Evolutionary conservation across 2,113 vertebrate genomes (phyloP), one percentile per base, ranked within the genome.

Genomic region (Fulmarus glacialis): DNA sequence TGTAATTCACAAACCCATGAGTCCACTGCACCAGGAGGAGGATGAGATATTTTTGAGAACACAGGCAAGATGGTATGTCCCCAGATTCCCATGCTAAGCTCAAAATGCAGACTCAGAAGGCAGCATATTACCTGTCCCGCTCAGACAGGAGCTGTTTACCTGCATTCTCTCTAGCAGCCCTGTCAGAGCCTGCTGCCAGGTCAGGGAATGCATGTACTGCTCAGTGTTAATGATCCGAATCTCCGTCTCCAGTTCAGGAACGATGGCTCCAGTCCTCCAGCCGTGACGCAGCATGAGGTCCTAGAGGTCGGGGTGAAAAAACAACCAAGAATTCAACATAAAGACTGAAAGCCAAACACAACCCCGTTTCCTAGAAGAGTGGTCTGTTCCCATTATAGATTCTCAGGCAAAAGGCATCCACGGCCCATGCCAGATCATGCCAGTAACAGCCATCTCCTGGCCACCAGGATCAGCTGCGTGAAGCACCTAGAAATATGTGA

Each of bases 201-300:
- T 99, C 97, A 99, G 96, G 11, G 98, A 98, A 96, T 99, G 98
- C 98, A 98, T 98, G 93, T 99, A 99, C 94, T 99, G 98, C 93
- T 98, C 98, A 0, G 98, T 98, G 97, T 99, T 99, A 95, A 98
- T 99, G 93, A 98, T 98, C 70, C 97, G 97, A 90, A 99, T 98
- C 98, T 99, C 98, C 0, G 97, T 98, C 89, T 99, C 98, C 94
- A 99, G 97, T 67, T 99, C 98, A 2, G 98, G 98, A 90, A 99
- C 98, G 58, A 99, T 98, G 95, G 98, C 98, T 5, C 98, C 98
- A 1, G 98, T 99, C 81, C 98, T 98, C 98, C 98, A 99, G 80
- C 98, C 98, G 0, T 99, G 98, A 87, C 98, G 97, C 56, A 99
- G 93, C 98, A 98, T 99, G 71, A 99, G 98, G 75, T 99, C 98